phyloP scores from a whole-genome alignment of 2,888 invertebrate species.

The Deilephila elpenor region DNA sequence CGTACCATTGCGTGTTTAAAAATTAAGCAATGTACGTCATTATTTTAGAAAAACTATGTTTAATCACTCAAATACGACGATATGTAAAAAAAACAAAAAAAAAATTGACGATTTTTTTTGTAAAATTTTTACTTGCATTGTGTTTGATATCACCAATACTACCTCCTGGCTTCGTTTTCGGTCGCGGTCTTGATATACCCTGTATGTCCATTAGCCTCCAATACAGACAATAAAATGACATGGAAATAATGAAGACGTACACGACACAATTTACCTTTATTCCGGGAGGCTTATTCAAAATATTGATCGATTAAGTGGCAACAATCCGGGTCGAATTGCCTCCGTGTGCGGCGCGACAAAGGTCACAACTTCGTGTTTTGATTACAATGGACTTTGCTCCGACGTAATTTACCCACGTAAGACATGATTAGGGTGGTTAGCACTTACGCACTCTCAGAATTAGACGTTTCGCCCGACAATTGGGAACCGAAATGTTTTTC shows the following conservation, averaged over 20 bases:
- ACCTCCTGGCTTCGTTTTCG: too few species aligned
- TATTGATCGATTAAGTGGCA: conserved; percentile 33
- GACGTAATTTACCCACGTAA: conserved; percentile 19
- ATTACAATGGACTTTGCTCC: conserved; percentile 32
- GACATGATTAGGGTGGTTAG: conserved; percentile 21
- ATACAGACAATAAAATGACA: conserved; percentile 3
- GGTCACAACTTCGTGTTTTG: conserved; percentile 40
- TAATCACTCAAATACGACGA: too few species aligned
- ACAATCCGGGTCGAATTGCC: conserved; percentile 31
- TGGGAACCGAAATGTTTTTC: not conserved
- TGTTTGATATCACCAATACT: too few species aligned
- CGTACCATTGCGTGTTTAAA: too few species aligned
- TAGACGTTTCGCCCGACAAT: not conserved
- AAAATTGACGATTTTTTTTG: too few species aligned
- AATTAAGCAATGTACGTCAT: too few species aligned
- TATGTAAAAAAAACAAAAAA: too few species aligned
- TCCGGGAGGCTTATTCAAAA: conserved; percentile 33
- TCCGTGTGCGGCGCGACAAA: conserved; percentile 38
- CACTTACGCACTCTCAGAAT: conserved; percentile 18
- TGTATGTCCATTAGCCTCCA: not conserved
- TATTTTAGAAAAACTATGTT: too few species aligned
- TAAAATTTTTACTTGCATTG: too few species aligned
- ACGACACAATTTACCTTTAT: conserved; percentile 29
- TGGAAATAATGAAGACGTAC: conserved; percentile 16
- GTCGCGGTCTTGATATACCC: too few species aligned